Percentiles rank a stretch among this genome's conserved stretches.
These are phyloP conservation scores for Hypocryptadius cinnamomeus DNA, from an alignment of 2,113 vertebrate species.

Conservation along the genomic window DNA sequence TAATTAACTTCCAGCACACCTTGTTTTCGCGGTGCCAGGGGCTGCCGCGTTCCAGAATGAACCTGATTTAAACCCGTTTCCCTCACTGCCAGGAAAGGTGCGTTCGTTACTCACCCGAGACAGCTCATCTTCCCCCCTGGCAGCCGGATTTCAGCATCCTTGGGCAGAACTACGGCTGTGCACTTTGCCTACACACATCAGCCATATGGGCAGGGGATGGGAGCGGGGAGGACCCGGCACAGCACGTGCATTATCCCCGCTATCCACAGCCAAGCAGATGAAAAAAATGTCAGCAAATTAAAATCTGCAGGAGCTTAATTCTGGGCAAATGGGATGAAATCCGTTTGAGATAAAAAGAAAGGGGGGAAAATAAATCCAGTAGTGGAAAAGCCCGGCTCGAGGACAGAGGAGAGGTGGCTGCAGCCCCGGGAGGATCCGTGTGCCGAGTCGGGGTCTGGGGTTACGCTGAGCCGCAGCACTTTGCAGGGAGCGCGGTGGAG, in stretches of 20 bases:
- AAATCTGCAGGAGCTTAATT: slow-evolving; percentile 51
- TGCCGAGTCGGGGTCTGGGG: not conserved
- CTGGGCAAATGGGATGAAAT: slow-evolving; percentile 60
- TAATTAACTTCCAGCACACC: not conserved
- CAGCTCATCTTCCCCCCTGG: slow-evolving; percentile 78
- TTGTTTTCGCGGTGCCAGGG: not conserved
- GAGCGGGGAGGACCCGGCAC: slow-evolving; percentile 4
- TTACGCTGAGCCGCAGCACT: not conserved
- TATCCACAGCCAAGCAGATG: slow-evolving; percentile 64
- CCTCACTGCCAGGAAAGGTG: not conserved
- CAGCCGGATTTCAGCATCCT: slow-evolving; percentile 40
- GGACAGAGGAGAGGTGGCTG: not conserved
- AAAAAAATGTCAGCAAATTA: slow-evolving; percentile 57
- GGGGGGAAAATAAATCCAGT: not conserved
- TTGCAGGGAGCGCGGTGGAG: not conserved
- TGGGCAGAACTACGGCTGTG: not conserved
- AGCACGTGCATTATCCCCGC: slow-evolving; percentile 52
- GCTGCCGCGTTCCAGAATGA: not conserved
- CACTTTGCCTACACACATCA: not conserved
- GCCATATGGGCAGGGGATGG: slow-evolving; percentile 20
- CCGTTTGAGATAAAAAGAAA: not conserved
- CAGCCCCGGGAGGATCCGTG: not conserved
- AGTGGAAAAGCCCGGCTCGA: not conserved
- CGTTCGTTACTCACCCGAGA: slow-evolving; percentile 76
- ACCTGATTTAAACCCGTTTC: not conserved